Conservation (phyloP, 1,140 invertebrate species). For the Monochamus saltuarius region DNA sequence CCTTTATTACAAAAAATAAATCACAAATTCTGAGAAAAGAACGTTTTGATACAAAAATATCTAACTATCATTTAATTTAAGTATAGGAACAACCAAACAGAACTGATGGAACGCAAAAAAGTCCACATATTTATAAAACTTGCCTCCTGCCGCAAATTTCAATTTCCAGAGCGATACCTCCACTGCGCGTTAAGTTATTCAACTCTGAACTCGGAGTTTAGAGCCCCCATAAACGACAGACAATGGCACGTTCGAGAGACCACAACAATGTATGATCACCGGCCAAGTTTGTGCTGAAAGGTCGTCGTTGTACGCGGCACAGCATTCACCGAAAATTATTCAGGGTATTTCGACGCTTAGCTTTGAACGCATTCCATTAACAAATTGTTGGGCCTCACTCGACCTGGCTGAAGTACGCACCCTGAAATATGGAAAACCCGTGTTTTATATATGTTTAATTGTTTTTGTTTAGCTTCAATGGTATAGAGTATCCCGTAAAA, state of each 20-base stretch:
- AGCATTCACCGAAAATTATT: constrained; percentile 14
- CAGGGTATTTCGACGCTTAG: constrained; percentile 7
- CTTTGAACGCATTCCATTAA: constrained; percentile 14
- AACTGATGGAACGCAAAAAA: constrained; percentile 15
- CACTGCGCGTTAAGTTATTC: constrained; percentile 11
- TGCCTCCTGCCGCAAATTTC: constrained; percentile 11
- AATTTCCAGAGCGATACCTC: constrained; percentile 13
- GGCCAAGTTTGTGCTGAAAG: constrained; percentile 19
- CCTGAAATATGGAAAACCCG: neutral
- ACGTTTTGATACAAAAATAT: no score
- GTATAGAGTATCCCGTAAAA: no score
- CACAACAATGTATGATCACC: constrained; percentile 20
- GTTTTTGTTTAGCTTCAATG: no score
- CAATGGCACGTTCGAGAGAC: constrained; percentile 18
- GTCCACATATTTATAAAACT: constrained; percentile 17
- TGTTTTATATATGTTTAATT: no score
- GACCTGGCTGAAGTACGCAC: constrained; percentile 1
- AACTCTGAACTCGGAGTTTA: constrained; percentile 13
- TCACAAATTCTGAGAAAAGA: no score
- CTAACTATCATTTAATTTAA: no score
- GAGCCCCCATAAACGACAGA: constrained; percentile 22
- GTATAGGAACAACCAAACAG: neutral
- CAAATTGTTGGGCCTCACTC: constrained; percentile 5
- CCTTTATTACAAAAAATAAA: no score
- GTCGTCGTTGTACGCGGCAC: constrained; percentile 14